Evolutionary conservation across 2,113 vertebrate species (phyloP).

Genomic region (Melospiza melodia): DNA sequence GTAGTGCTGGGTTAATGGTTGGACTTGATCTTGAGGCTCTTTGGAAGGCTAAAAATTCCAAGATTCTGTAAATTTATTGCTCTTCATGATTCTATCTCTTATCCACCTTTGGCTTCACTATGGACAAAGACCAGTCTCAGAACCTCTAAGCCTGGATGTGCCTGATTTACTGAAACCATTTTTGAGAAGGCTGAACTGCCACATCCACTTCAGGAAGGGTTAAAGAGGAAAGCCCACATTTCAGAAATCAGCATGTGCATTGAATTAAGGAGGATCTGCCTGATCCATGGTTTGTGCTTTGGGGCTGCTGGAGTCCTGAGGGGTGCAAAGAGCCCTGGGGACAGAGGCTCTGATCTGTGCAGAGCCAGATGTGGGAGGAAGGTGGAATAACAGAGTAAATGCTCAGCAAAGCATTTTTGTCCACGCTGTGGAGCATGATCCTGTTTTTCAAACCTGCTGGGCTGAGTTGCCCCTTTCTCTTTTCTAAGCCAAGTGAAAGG

Average conservation of each 20-base stretch:
- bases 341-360: neutral
- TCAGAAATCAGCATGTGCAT: neutral
- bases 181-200: neutral
- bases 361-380: neutral
- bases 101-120: neutral
- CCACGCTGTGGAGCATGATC: neutral
- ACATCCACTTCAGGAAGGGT: neutral
- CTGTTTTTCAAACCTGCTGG: neutral
- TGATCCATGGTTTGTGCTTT: neutral
- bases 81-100: neutral
- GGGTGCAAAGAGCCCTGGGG: neutral
- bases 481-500: neutral
- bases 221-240: neutral
- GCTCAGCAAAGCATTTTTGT: neutral
- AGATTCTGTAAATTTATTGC: neutral
- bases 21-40: neutral
- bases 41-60: neutral
- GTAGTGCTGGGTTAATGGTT: neutral
- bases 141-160: neutral
- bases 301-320: neutral
- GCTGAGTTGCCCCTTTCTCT: neutral
- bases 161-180: neutral
- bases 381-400: fast-evolving
- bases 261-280: fast-evolving
- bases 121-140: neutral